Evolutionary conservation across 2,113 vertebrate species (phyloP), one percentile per base, ranked within the genome.

Genomic region (Grammatotria lemairii): DNA sequence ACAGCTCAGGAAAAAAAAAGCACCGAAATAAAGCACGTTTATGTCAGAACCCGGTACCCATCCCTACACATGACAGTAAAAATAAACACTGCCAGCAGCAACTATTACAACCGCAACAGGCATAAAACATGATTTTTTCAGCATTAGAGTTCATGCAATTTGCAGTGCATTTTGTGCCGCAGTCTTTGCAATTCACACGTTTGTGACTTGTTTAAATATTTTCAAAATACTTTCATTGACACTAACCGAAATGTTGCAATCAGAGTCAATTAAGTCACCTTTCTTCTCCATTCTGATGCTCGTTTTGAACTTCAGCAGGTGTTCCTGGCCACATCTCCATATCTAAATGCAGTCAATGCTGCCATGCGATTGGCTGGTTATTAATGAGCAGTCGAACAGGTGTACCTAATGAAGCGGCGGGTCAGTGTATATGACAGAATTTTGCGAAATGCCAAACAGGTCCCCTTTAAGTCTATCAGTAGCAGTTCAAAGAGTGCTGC

Each of bases 171-270:
- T n/a, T 1, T 65, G 17, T 3, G 17, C 17, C 9, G 2, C 31
- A 0, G 31, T 65, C 60, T 65, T 63, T 65, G 31, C 5, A n/a
- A 8, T 65, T 65, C 60, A 12, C 60, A 65, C 2, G 0, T 0
- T n/a, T 38, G 60, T 2, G 31, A 65, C 60, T 65, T n/a, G 0
- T 35, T 35, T 3, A 65, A 38, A 65, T 65, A 65, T 38, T 65
- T 31, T 65, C 31, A 65, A 65, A 65, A 21, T 65, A 65, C 60
- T 13, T 65, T 65, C 19, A 65, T 14, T 75, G 68, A 45, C 23
- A 73, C 21, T 42, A 73, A 73, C 13, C 0, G 1, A 42, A 9
- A 73, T 1, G 21, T 9, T 10, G 13, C 40, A 23, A 2, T 45
- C 4, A 26, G 13, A 42, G n/a, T 70, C n/a, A 1, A 3, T 23